Percentiles rank a stretch among this genome's conserved stretches.
Evolutionary conservation across 2,113 vertebrate genomes (phyloP).

Genomic region (Sisor rabdophorus): DNA sequence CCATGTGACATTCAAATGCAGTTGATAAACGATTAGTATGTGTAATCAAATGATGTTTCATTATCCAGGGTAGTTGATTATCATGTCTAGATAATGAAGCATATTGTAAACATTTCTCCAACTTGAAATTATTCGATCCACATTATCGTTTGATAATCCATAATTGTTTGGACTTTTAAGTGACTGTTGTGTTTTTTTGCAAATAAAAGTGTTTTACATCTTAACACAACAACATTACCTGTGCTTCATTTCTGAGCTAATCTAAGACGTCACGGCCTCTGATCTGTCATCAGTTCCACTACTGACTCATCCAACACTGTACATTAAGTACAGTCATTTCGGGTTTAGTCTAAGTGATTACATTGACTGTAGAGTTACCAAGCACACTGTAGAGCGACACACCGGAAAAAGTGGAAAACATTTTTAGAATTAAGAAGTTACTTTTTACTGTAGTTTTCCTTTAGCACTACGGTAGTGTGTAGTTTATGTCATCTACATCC

Average conservation of each 20-base stretch:
- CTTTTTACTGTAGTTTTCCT: background rate
- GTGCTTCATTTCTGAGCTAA: slow-evolving; percentile 34
- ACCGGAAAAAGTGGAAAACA: background rate
- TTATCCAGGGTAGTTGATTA: background rate
- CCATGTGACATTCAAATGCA: background rate
- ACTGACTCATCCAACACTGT: slow-evolving; percentile 5
- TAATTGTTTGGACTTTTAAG: background rate
- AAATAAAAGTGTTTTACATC: background rate
- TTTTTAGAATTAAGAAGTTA: background rate
- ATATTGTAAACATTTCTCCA: background rate
- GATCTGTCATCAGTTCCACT: background rate
- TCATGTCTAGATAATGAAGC: background rate
- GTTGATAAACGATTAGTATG: background rate
- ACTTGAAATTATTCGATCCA: background rate
- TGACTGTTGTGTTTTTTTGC: background rate
- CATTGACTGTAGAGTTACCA: background rate
- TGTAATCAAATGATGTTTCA: too few species aligned
- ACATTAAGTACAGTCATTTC: slow-evolving; percentile 13
- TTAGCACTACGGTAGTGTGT: background rate
- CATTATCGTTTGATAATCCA: background rate
- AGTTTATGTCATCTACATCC: background rate
- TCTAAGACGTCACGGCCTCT: background rate
- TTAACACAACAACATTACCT: background rate
- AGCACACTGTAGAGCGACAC: too few species aligned
- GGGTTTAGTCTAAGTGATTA: background rate